Conservation (phyloP, 2,797 vertebrate species). For the Etheostoma perlongum region DNA sequence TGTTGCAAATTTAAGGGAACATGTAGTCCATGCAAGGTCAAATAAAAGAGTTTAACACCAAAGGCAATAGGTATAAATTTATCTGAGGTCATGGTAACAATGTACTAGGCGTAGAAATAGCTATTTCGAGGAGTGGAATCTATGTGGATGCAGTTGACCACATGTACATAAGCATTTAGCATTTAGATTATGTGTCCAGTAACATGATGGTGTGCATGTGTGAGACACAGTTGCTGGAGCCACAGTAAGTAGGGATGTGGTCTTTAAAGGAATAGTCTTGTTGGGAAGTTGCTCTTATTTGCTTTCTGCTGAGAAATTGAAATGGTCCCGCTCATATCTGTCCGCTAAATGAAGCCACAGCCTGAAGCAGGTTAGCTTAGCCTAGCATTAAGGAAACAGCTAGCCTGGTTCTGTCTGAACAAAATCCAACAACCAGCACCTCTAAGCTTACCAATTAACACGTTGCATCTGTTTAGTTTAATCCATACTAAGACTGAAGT, state of each 20-base stretch:
- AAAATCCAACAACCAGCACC: neutral
- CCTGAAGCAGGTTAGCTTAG: neutral
- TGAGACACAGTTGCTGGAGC: neutral
- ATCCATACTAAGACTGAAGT: neutral
- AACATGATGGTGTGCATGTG: neutral
- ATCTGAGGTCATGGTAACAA: slow-evolving; percentile 20
- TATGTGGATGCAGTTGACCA: neutral
- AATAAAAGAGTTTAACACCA: slow-evolving; percentile 7
- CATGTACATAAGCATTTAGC: neutral
- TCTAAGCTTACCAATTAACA: neutral
- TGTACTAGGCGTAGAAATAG: neutral
- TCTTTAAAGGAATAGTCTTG: neutral
- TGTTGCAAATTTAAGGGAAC: slow-evolving; percentile 18
- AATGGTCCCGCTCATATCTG: neutral
- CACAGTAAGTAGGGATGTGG: neutral
- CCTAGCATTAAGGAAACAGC: neutral
- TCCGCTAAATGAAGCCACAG: neutral
- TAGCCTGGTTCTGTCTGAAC: neutral
- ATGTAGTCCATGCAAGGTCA: slow-evolving; percentile 22
- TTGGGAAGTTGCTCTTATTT: neutral
- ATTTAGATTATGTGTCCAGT: neutral
- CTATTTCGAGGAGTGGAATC: neutral
- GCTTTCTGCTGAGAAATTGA: neutral
- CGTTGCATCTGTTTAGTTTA: neutral
- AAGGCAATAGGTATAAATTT: slow-evolving; percentile 12